Conservation (phyloP, 1,140 invertebrate species). For the Reticulitermes speratus region DNA sequence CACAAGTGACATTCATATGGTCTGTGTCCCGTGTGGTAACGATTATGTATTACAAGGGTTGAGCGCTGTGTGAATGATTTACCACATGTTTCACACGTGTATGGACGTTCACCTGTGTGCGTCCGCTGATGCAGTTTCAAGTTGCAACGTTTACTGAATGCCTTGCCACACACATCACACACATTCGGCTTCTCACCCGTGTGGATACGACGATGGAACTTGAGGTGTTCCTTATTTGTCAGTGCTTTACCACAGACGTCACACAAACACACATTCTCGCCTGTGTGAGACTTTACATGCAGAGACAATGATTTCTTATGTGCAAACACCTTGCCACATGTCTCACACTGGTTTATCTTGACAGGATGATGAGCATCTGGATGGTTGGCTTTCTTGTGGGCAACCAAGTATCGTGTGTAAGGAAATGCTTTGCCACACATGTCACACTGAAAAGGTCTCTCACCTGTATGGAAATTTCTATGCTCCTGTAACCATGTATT, state of each 20-base stretch:
- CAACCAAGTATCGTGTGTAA: slow-evolving; percentile 41
- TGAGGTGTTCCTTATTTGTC: slow-evolving; percentile 50
- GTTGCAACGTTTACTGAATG: slow-evolving; percentile 62
- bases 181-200: slow-evolving; percentile 55
- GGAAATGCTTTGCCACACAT: slow-evolving; percentile 56
- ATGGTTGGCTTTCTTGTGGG: slow-evolving; percentile 38
- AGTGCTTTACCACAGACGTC: slow-evolving; percentile 48
- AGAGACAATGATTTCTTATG: slow-evolving; percentile 25
- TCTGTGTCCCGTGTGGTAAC: slow-evolving; percentile 44
- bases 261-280: slow-evolving; percentile 52
- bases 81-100: slow-evolving; percentile 41
- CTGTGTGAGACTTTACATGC: slow-evolving; percentile 23
- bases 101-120: slow-evolving; percentile 68
- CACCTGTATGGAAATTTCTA: slow-evolving; percentile 57
- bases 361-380: slow-evolving; percentile 20
- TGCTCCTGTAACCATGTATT: slow-evolving; percentile 59
- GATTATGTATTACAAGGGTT: slow-evolving; percentile 34
- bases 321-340: slow-evolving; percentile 24
- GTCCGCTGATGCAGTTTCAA: slow-evolving; percentile 62
- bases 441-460: slow-evolving; percentile 55
- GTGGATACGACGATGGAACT: slow-evolving; percentile 59
- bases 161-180: slow-evolving; percentile 54
- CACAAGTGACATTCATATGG: slow-evolving; percentile 36
- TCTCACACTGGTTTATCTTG: slow-evolving; percentile 34
- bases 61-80: slow-evolving; percentile 36